Conservation (phyloP, 2,888 invertebrate species). For the Eumacrocentrus americanus region DNA sequence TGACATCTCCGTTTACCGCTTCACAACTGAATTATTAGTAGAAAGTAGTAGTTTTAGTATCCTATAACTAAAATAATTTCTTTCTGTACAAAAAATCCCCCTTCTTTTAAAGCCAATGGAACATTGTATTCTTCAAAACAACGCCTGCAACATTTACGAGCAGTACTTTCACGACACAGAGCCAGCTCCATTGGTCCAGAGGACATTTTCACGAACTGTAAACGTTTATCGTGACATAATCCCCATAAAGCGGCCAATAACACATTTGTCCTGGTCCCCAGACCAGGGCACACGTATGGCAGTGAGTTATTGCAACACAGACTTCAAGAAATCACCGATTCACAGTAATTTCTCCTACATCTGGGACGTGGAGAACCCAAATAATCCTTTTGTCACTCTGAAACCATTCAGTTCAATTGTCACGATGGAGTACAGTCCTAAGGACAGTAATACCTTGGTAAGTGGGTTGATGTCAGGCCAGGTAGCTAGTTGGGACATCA, state of each 20-base stretch:
- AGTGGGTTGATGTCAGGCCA: conserved; percentile 58
- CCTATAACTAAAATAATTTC: neutral
- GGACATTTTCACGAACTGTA: conserved; percentile 67
- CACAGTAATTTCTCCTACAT: conserved; percentile 66
- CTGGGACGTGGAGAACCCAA: conserved; percentile 68
- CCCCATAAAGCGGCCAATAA: conserved; percentile 64
- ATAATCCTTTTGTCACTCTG: conserved; percentile 52
- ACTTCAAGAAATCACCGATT: conserved; percentile 61
- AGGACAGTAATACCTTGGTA: conserved; percentile 55
- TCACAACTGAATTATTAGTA: too few relatives aligned
- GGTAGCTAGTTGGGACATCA: conserved; percentile 80
- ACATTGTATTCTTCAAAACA: conserved; percentile 77
- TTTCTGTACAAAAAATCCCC: too few relatives aligned
- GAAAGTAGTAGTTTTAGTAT: too few relatives aligned
- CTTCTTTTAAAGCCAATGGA: conserved; percentile 67
- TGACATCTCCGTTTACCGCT: too few relatives aligned
- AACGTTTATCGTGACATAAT: conserved; percentile 73
- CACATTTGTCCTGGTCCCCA: conserved; percentile 75
- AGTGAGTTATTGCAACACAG: conserved; percentile 69
- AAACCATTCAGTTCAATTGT: conserved; percentile 54
- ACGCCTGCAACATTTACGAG: conserved; percentile 80
- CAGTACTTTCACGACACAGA: conserved; percentile 72
- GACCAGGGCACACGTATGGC: conserved; percentile 71
- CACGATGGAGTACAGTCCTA: conserved; percentile 56
- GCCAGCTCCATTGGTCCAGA: conserved; percentile 64